Evolutionary conservation across 2,113 vertebrate genomes (phyloP).

Genomic region (Epinephelus cyanopodus): DNA sequence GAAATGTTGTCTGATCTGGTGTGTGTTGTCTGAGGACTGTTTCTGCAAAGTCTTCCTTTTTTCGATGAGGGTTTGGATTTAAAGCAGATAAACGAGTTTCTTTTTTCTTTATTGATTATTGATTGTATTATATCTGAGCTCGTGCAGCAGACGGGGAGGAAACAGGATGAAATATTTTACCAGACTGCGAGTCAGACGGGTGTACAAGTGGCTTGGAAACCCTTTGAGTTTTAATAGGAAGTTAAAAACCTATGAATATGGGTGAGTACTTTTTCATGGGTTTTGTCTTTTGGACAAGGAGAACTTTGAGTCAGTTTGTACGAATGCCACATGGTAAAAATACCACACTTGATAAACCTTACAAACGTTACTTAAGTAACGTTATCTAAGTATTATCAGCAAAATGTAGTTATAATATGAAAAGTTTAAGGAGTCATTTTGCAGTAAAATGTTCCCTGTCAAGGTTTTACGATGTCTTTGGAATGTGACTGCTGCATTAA

Average conservation of each 20-base stretch:
- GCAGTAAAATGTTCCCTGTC: too few species aligned
- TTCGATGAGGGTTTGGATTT: neutral
- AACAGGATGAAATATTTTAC: conserved; percentile 83
- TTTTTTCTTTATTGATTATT: neutral
- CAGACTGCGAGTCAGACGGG: conserved; percentile 74
- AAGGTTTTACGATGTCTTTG: too few species aligned
- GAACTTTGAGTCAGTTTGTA: too few species aligned
- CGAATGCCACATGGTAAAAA: too few species aligned
- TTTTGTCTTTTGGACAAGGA: neutral
- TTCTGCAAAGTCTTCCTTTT: neutral
- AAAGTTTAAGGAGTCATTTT: too few species aligned
- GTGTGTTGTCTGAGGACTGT: neutral
- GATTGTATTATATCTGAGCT: neutral
- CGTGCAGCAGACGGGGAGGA: neutral
- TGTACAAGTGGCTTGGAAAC: conserved; percentile 86
- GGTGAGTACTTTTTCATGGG: conserved; percentile 56
- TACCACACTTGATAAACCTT: too few species aligned
- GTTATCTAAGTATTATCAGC: too few species aligned
- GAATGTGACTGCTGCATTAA: too few species aligned
- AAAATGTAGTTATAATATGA: too few species aligned
- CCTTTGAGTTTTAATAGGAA: conserved; percentile 81
- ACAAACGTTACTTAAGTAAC: too few species aligned
- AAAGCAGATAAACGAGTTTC: neutral
- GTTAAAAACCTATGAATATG: conserved; percentile 72
- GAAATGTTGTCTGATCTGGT: conserved; percentile 13